Evolutionary conservation across 2,888 invertebrate species (phyloP), one percentile per base, ranked within the genome.

Genomic region (Lissonota sp.): DNA sequence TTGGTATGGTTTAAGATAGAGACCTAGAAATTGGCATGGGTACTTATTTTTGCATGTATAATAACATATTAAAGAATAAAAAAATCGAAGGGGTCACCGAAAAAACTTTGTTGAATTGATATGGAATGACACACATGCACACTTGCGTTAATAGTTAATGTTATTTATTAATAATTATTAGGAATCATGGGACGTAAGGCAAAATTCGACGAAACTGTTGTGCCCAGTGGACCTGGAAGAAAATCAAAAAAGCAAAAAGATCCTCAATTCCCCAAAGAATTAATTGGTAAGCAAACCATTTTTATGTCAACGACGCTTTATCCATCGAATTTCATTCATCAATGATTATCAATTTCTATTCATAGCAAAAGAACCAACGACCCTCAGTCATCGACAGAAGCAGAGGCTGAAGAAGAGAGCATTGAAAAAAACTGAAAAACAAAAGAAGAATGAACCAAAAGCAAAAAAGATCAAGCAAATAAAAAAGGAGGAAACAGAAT

Each of bases 181-280:
- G 49, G 16, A 73, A 77, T 55, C 60, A 98, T 98, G 98, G 98
- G 98, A 83, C 94, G 98, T 55, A 98, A 97, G 93, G 97, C 96
- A 4, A 96, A 96, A 89, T 97, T 96, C 91, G 94, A 94, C 85
- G 96, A 96, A 87, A 94, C 93, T 74, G 94, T 95, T 85, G 94
- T 94, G 1, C 97, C 97, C 90, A 96, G 95, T 87, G 98, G 98
- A 0, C 97, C 97, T 6, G 98, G 98, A 0, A 95, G 96, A 84
- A 98, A 98, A 93, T 94, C 97, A 0, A 96, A 95, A 86, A 98
- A 98, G 90, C 98, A 98, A 90, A 95, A 95, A 57, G 96, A 96
- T 86, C 98, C 98, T 1, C 93, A 94, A 63, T 95, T 96, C 89
- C 94, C 95, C 77, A 94, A 95, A 88, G 93, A 94, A 79, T 85